These are phyloP conservation scores for Ceratotherium simum DNA, from an alignment of 2,113 vertebrate genomes.

Conservation along the genomic window DNA sequence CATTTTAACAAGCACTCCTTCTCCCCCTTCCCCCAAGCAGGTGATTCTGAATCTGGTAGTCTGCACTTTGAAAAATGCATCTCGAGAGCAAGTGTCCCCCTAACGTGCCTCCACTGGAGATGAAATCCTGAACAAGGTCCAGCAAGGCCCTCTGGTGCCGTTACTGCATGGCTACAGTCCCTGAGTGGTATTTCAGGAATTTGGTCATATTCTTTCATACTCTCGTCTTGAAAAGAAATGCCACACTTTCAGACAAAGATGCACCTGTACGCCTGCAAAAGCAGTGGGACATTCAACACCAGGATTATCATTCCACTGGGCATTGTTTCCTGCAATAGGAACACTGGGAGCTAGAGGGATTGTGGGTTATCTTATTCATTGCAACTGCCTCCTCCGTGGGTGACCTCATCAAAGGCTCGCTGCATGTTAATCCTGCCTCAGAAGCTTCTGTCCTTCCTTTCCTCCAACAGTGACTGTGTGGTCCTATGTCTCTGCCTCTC, in stretches of 20 bases:
- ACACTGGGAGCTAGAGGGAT: background rate
- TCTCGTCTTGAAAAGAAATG: slow-evolving; percentile 8
- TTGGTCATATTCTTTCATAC: slow-evolving; percentile 50
- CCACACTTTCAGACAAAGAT: slow-evolving; percentile 32
- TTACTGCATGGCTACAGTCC: background rate
- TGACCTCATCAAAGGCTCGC: slow-evolving; percentile 44
- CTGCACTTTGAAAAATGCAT: background rate
- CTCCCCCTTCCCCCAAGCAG: background rate
- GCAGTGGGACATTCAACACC: background rate
- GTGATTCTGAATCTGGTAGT: background rate
- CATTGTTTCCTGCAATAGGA: slow-evolving; percentile 53
- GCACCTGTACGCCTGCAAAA: background rate
- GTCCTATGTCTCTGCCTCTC: background rate
- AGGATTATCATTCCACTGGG: slow-evolving; percentile 59
- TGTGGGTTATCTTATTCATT: slow-evolving; percentile 59
- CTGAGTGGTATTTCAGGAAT: slow-evolving; percentile 37
- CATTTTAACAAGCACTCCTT: background rate
- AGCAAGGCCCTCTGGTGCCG: too few species aligned
- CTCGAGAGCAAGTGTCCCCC: background rate
- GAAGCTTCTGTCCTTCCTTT: background rate
- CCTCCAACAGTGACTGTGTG: too few species aligned
- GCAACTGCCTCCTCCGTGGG: slow-evolving; percentile 32
- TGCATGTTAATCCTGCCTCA: background rate
- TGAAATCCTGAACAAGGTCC: background rate
- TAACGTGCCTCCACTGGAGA: background rate